Base-by-base conservation (phyloP, 1,140 invertebrate species). In the Euwallacea similis region DNA sequence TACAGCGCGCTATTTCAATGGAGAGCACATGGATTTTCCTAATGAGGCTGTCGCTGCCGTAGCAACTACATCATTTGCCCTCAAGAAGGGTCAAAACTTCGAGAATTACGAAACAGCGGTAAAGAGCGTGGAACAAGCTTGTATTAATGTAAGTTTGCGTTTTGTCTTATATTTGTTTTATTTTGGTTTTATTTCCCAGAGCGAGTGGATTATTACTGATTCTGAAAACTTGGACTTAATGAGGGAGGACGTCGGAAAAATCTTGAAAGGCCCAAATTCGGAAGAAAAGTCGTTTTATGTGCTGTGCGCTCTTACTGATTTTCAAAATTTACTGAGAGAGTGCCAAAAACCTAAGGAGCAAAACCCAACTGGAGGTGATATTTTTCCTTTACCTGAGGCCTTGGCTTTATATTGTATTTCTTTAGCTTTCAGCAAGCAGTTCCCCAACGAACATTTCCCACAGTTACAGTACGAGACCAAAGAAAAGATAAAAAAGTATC, bases 1-100 rank as follows among this genome's bases (percentile, higher is more conserved):
- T 64, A 84, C 84, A 9, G 82, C 84, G 42, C 82, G 90, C 15
- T 89, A 89, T 78, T 91, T 90, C 74, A 88, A 89, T 77, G 91
- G 90, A 21, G 90, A 93, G 75, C 84, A 88, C 79, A 75, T 81
- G n/a, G 82, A 86, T 42, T 88, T 87, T 76, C 72, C 85, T 7
- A 75, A 82, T 6, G 90, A 92, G 80, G 84, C 86, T 8, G 78
- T 83, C 0, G 78, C 82, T 16, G 84, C 85, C 73, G 81, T 91
- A 16, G 78, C 88, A 2, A 83, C 84, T 64, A 78, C 91, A 13
- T 89, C 87, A 74, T 81, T 84, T 7, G 88, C 87, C 76, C 80
- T 93, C 6, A 85, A 84, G 59, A 78, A 77, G 1, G 89, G 88
- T 76, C 83, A 82, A 13, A 86, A 88, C 76, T 92, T 88, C 77